Percentiles rank a stretch among this genome's conserved stretches.
These are phyloP conservation scores for Lepidothrix coronata DNA, from an alignment of 2,113 vertebrate genomes.

Conservation along the genomic window DNA sequence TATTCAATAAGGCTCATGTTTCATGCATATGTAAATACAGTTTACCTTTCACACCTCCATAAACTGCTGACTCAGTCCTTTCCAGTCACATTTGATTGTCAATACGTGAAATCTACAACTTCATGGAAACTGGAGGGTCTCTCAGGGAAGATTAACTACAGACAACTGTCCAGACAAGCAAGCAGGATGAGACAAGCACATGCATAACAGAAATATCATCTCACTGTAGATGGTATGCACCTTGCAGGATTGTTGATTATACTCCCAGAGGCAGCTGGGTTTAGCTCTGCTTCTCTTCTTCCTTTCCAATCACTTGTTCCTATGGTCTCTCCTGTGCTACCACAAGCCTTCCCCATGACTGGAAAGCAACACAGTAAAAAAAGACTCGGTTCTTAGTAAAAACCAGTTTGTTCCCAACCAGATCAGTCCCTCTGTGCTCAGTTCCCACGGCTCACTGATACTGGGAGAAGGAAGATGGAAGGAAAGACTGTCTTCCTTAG, in stretches of 20 bases:
- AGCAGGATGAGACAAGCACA: neutral
- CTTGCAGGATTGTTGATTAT: neutral
- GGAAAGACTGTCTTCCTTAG: neutral
- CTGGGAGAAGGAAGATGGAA: neutral
- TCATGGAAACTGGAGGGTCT: neutral
- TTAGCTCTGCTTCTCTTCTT: neutral
- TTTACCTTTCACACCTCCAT: neutral
- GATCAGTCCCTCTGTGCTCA: neutral
- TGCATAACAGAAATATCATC: neutral
- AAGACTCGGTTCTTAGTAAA: neutral
- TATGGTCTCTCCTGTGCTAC: neutral
- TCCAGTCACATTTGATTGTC: neutral
- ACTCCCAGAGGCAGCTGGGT: neutral
- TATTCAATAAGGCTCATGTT: neutral
- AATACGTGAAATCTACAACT: neutral
- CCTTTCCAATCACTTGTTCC: neutral
- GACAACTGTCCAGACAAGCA: neutral
- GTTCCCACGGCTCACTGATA: neutral
- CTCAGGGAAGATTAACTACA: neutral
- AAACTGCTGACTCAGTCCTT: neutral
- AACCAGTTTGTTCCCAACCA: neutral
- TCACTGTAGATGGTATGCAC: neutral
- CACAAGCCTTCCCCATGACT: neutral
- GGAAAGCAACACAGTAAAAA: neutral
- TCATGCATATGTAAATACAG: neutral